Base-by-base conservation (phyloP, 2,113 vertebrate species). In the Otocyon megalotis region DNA sequence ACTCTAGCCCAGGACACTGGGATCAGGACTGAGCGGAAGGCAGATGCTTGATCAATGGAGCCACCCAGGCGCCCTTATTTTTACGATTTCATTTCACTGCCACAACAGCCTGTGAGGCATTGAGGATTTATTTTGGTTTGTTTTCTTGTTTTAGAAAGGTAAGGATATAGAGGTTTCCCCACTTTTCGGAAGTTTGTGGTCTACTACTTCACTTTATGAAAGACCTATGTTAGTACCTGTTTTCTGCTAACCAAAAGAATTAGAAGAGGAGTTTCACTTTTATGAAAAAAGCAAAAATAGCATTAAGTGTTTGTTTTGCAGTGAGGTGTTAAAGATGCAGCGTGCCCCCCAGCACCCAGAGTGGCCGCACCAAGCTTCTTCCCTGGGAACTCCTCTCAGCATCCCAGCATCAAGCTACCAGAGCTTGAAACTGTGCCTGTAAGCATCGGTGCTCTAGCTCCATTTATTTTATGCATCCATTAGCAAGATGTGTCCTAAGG, bases 121-220 rank as follows among this genome's bases (percentile, higher is more conserved):
- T 58, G 28, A 83, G 30, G 62, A 62, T 63, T 88, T 92, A 53
- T 88, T 92, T 76, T 86, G 56, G 72, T 91, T 88, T 93, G 65
- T 77, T 90, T 37, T 32, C 74, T 93, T 88, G 71, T 84, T 88
- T 92, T 90, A 85, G 85, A 95, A 92, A 84, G 80, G 60, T 26
- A 77, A 89, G 43, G 10, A 32, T 6, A 2, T 50, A 54, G 50
- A 54, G 50, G 17, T 79, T 1, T n/a, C 9, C 76, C 76, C 6
- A 16, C 26, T 53, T 79, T 79, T 79, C 2, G 5, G 17, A 79
- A 20, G 76, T 54, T n/a, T 2, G 50, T 20, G 50, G 16, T 79
- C 48, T 54, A 28, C 30, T 17, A 79, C 50, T 79, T 54, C 16
- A 30, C 30, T 79, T 54, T 54, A 54, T n/a, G 17, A 79, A 79